Conservation (phyloP, 2,113 vertebrate genomes). For the Corvus cornix region DNA sequence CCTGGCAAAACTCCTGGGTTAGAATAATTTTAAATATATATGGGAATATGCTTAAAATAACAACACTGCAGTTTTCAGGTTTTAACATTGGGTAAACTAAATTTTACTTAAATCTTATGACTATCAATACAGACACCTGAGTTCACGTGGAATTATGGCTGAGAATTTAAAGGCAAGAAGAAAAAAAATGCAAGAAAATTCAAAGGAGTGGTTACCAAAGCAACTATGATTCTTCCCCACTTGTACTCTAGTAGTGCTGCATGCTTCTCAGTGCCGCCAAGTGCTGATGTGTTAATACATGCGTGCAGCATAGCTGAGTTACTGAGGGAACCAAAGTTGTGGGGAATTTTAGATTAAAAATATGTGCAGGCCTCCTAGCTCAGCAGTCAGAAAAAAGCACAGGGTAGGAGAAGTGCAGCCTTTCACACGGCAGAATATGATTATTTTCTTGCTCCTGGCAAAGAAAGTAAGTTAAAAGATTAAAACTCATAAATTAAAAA, state of each 20-base stretch:
- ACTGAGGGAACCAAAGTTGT: neutral
- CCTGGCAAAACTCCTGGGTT: neutral
- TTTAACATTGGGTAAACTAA: neutral
- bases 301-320: neutral
- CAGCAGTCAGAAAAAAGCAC: neutral
- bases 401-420: neutral
- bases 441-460: neutral
- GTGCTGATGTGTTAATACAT: neutral
- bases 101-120: neutral
- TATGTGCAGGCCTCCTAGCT: neutral
- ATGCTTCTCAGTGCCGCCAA: neutral
- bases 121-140: neutral
- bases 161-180: neutral
- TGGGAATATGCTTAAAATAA: neutral
- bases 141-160: neutral
- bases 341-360: neutral
- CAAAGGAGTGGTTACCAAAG: slow-evolving; percentile 41
- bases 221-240: neutral
- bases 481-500: neutral
- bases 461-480: neutral
- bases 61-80: neutral
- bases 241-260: neutral
- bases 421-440: neutral
- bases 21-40: neutral
- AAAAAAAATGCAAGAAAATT: neutral